Base-by-base conservation (phyloP, 2,888 invertebrate species). In the Lycophotia porphyrea region DNA sequence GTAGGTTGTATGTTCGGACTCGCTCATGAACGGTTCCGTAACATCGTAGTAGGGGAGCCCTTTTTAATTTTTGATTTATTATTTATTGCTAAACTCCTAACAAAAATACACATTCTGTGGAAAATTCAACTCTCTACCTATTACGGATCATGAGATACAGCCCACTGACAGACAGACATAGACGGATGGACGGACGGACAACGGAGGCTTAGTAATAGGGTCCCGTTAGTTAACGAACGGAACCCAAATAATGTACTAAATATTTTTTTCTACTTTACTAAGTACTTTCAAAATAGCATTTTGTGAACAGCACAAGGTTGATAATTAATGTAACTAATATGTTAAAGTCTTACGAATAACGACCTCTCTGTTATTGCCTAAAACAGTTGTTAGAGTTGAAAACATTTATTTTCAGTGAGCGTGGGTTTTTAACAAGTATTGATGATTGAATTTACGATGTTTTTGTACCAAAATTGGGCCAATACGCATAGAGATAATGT, bases 281-380 rank as follows among this genome's bases (percentile, higher is more conserved):
- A 24, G 36, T 74, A 39, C 18, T 39, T 76, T 34, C 15, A 78
- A 11, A 65, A 47, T 24, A 52, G 9, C 55, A 76, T 55, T 78
- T 34, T 11, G 39, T 61, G 27, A 49, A 60, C 34, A 58, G 7
- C 21, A 36, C 52, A 67, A 42, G 55, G 55, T 42, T 70, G 84
- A 79, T 70, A 13, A n/a, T n/a, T n/a, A 49, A 84, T 84, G 61
- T 36, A 49, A 79, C 47, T 44, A 79, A 84, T 84, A 49, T 67
- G 31, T 84, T 78, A 36, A 63, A 58, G 42, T 9, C 58, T 69
- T 52, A 47, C 44, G 18, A 55, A 71, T 60, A n/a, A 55, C 18
- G 24, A 15, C 49, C 63, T 71, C 55, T 71, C 64, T 60, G 27
- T 68, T 74, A 60, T 84, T 60, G 52, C 34, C 39, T 55, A 64